Evolutionary conservation across 2,797 vertebrate genomes (phyloP).

Genomic region (Periophthalmus magnuspinnatus): DNA sequence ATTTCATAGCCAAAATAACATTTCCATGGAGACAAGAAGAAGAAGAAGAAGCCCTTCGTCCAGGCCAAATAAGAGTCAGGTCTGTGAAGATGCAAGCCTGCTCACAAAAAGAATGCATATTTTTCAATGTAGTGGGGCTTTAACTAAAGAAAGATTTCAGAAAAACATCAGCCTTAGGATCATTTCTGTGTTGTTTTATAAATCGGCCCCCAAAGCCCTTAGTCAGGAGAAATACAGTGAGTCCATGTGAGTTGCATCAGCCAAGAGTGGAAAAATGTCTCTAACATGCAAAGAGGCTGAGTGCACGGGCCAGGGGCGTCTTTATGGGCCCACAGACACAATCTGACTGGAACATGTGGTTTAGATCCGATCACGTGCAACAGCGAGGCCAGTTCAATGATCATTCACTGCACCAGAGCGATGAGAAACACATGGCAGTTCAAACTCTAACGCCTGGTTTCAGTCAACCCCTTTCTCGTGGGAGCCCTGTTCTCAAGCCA

Average conservation of each 20-base stretch:
- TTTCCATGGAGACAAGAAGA: no score
- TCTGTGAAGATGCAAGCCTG: no score
- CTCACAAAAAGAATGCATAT: no score
- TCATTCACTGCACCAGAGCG: constrained; percentile 58
- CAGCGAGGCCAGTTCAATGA: constrained; percentile 57
- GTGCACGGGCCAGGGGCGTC: constrained; percentile 40
- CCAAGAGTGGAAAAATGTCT: constrained; percentile 45
- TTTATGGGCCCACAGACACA: constrained; percentile 64
- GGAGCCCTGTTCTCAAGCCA: constrained; percentile 49
- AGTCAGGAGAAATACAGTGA: constrained; percentile 61
- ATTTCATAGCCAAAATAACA: no score
- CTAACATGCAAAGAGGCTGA: constrained; percentile 59
- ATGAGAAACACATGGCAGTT: constrained; percentile 65
- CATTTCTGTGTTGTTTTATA: constrained; percentile 48
- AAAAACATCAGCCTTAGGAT: constrained; percentile 37
- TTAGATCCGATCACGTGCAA: constrained; percentile 71
- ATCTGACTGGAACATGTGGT: constrained; percentile 72
- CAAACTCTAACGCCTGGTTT: constrained; percentile 50
- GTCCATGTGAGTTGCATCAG: constrained; percentile 70
- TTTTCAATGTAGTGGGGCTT: no score
- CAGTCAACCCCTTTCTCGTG: constrained; percentile 45
- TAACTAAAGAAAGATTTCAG: constrained; percentile 9
- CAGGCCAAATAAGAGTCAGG: no score
- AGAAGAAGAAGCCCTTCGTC: no score
- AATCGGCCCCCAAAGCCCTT: constrained; percentile 56